Conservation (phyloP, 2,113 vertebrate genomes). For the Sinocyclocheilus anophthalmus region DNA sequence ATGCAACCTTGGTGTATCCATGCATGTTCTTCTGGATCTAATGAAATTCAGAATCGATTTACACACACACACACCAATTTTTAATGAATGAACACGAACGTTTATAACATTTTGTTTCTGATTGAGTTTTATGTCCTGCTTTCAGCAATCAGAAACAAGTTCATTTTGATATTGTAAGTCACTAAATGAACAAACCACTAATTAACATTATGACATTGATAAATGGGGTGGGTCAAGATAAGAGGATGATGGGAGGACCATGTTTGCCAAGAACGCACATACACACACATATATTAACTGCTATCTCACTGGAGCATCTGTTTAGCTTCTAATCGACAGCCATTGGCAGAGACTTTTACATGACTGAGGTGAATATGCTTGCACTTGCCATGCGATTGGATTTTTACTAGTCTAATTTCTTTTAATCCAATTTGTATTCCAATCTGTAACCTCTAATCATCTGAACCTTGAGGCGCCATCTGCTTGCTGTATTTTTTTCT, state of each 20-base stretch:
- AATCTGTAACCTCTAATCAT: slow-evolving; percentile 98
- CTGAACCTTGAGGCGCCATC: slow-evolving; percentile 97
- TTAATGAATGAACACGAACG: neutral
- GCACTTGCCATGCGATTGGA: slow-evolving; percentile 91
- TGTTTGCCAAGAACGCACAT: slow-evolving; percentile 81
- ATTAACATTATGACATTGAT: slow-evolving; percentile 96
- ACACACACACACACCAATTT: neutral
- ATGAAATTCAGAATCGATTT: neutral
- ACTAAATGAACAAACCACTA: slow-evolving; percentile 94
- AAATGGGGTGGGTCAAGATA: slow-evolving; percentile 89
- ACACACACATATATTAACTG: slow-evolving; percentile 89
- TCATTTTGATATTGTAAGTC: slow-evolving; percentile 81
- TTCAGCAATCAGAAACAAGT: slow-evolving; percentile 70
- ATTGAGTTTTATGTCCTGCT: neutral
- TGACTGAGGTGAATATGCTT: slow-evolving; percentile 70
- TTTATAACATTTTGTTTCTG: neutral
- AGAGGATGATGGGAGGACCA: slow-evolving; percentile 83
- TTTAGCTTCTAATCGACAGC: slow-evolving; percentile 87
- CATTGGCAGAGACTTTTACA: slow-evolving; percentile 80
- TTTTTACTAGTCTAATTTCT: slow-evolving; percentile 99
- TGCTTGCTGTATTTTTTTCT: slow-evolving; percentile 84
- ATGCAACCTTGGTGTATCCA: neutral
- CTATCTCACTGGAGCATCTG: slow-evolving; percentile 97
- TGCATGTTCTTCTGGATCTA: neutral
- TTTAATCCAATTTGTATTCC: slow-evolving; percentile 99